phyloP scores from a whole-genome alignment of 2,113 vertebrate species.

The Blennius ocellaris region DNA sequence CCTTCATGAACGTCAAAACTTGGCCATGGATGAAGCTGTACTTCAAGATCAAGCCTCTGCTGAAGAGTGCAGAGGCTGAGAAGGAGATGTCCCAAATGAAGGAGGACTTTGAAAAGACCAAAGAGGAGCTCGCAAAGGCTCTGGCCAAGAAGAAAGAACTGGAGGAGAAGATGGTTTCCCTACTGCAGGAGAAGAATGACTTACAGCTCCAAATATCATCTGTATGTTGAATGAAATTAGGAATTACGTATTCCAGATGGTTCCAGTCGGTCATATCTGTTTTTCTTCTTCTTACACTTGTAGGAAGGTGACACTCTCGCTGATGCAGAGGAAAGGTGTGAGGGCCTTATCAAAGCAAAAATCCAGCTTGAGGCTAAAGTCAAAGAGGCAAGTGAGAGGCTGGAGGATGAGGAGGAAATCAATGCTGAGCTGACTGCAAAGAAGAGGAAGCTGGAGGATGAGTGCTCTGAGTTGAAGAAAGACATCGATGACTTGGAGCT shows the following conservation, averaged over 20 bases:
- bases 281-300: neutral
- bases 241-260: neutral
- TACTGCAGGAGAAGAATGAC: slow-evolving; percentile 81
- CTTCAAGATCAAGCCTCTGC: slow-evolving; percentile 85
- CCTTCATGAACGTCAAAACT: slow-evolving; percentile 88
- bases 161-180: slow-evolving; percentile 83
- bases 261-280: neutral
- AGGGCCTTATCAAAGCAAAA: slow-evolving; percentile 73
- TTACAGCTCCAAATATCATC: slow-evolving; percentile 69
- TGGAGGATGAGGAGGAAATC: slow-evolving; percentile 86
- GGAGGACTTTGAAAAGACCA: slow-evolving; percentile 89
- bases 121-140: slow-evolving; percentile 88
- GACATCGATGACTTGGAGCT: slow-evolving; percentile 74
- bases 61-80: slow-evolving; percentile 86
- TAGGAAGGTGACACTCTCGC: slow-evolving; percentile 71
- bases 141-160: slow-evolving; percentile 82
- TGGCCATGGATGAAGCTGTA: slow-evolving; percentile 88
- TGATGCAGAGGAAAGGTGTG: slow-evolving; percentile 76
- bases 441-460: slow-evolving; percentile 87
- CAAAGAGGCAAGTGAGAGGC: slow-evolving; percentile 84
- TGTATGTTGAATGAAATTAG: slow-evolving; percentile 46
- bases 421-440: slow-evolving; percentile 87
- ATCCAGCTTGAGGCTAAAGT: slow-evolving; percentile 74
- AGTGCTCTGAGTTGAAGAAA: slow-evolving; percentile 78
- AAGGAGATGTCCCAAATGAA: slow-evolving; percentile 86